These are phyloP conservation scores for Torymus aiolomorphi DNA, from an alignment of 2,888 invertebrate species.

Conservation along the genomic window DNA sequence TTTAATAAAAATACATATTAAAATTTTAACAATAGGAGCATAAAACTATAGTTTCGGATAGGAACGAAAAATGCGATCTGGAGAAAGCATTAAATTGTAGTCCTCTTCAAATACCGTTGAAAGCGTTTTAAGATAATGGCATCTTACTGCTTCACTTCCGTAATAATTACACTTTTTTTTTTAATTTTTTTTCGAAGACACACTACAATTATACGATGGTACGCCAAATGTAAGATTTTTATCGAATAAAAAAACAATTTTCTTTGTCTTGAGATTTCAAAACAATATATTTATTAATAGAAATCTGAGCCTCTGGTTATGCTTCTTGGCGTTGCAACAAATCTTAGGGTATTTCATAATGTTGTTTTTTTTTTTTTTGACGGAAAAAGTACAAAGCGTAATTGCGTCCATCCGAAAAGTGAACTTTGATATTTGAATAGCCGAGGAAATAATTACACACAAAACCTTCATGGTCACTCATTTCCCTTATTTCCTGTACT, in stretches of 20 bases:
- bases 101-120: not conserved
- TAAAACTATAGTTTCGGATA: too few relatives aligned
- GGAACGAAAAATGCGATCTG: too few relatives aligned
- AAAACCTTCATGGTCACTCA: not conserved
- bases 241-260: slow-evolving; percentile 16
- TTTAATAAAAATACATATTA: too few relatives aligned
- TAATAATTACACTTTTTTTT: not conserved
- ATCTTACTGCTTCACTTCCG: slow-evolving; percentile 16
- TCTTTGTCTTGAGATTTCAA: slow-evolving; percentile 36
- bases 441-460: not conserved
- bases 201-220: slow-evolving; percentile 12
- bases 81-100: not conserved
- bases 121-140: not conserved
- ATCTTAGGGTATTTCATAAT: too few relatives aligned
- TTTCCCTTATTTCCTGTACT: slow-evolving; percentile 25
- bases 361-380: too few relatives aligned
- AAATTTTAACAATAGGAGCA: too few relatives aligned
- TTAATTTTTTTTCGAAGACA: not conserved
- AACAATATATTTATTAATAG: not conserved
- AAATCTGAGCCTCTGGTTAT: not conserved
- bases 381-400: too few relatives aligned
- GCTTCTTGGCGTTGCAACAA: not conserved
- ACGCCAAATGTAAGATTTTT: slow-evolving; percentile 17
- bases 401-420: too few relatives aligned
- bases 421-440: not conserved